Evolutionary conservation across 2,888 invertebrate species (phyloP).

Genomic region (Myopa tessellatipennis): DNA sequence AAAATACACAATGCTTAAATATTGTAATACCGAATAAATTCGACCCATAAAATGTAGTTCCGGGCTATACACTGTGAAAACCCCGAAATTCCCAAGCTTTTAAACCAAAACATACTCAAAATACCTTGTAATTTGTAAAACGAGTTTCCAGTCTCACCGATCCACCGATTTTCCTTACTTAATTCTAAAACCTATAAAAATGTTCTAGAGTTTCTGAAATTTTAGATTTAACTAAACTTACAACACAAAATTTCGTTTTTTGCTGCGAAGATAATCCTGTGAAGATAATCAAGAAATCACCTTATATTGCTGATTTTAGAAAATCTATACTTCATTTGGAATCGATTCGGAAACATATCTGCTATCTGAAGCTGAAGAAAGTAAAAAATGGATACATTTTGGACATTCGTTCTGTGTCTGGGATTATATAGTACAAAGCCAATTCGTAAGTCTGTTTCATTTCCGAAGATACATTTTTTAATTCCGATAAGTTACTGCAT

Average conservation of each 20-base stretch:
- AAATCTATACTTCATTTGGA: background rate
- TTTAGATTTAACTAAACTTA: background rate
- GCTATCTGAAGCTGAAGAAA: background rate
- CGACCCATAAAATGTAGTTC: background rate
- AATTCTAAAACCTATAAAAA: background rate
- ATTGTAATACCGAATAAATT: background rate
- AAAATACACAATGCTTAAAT: background rate
- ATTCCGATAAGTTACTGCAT: too few species aligned
- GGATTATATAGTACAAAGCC: conserved; percentile 63
- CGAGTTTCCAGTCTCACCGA: background rate
- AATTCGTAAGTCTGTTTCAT: conserved; percentile 60
- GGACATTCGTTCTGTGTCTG: conserved; percentile 65
- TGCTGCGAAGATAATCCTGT: background rate
- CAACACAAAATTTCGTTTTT: background rate
- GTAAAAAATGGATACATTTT: conserved; percentile 63
- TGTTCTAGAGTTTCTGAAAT: background rate
- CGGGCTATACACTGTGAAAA: too few species aligned
- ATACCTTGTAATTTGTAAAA: conserved; percentile 1
- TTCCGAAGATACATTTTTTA: too few species aligned
- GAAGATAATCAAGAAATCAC: conserved; percentile 10
- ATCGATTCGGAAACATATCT: background rate
- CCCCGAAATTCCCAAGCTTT: too few species aligned
- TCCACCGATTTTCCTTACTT: conserved; percentile 11
- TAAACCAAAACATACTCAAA: background rate
- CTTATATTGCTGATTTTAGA: background rate